Base-by-base conservation (phyloP, 2,888 invertebrate species). In the Nebria brevicollis region DNA sequence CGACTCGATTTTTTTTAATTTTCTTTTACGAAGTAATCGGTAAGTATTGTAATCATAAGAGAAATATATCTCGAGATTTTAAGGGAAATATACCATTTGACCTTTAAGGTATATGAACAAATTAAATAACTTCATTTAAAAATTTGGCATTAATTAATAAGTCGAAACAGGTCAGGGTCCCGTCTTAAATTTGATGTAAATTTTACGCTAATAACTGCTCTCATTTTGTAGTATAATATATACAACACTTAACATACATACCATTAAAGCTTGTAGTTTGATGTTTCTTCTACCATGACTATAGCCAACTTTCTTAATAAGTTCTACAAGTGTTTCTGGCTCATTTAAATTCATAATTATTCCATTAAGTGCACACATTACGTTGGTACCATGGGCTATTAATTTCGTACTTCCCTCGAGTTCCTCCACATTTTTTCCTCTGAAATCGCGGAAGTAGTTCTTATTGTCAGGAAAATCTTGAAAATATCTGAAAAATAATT, bases 271-370 rank as follows among this genome's bases (percentile, higher is more conserved):
- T 82, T 84, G 75, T 15, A 77, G 77, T 13, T 82, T 72, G 25
- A 85, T 83, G n/a, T 83, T 83, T 78, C 84, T 83, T 83, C 73
- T 83, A 8, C 73, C 83, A 84, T 91, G 90, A 75, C 87, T 90
- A 83, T 88, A 86, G 11, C 91, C 91, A 64, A 90, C 89, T 85
- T 89, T 90, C 77, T 87, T 83, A 64, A 91, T 89, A 82, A 91
- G 88, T 83, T 90, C 89, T 1, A 90, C 88, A 77, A 92, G 86
- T 80, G 87, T 87, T 54, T 89, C 90, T 7, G 89, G 86, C 84
- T 92, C 91, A 77, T 90, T 89, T 82, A 92, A 86, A 80, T 90
- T 89, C 84, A 91, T 90, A 66, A 92, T 88, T 34, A 91, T 86
- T 34, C 89, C 89, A 73, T 87, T 88, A 79, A 92, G 84, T 6